A percentile compares a stretch with the other conserved stretches of the same genome.
These are phyloP conservation scores for Natrix natrix DNA, from an alignment of 2,797 vertebrate genomes.

Conservation along the genomic window DNA sequence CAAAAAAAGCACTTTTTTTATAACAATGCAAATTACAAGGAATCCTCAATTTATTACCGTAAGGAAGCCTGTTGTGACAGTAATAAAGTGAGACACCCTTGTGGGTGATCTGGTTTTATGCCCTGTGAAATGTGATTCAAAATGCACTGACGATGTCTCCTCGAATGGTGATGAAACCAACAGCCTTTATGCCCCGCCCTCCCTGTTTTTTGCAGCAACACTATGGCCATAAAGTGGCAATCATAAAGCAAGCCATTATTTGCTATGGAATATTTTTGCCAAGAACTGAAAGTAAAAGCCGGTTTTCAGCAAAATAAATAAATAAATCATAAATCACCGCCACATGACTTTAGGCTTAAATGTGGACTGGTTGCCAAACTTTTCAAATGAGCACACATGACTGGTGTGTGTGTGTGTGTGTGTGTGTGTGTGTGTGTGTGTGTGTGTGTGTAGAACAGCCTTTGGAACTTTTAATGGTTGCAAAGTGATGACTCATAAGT, in stretches of 20 bases:
- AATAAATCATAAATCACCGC: no score
- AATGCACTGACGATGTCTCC: no score
- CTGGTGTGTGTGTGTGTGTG: neutral
- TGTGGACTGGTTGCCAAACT: neutral
- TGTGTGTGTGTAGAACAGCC: neutral
- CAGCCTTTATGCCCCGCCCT: no score
- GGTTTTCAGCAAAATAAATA: neutral
- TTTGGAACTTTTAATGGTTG: neutral
- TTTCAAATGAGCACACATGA: neutral
- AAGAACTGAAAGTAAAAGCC: neutral
- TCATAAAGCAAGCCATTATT: neutral
- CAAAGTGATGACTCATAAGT: neutral
- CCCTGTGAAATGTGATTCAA: neutral
- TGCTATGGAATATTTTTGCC: neutral
- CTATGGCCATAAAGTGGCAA: neutral
- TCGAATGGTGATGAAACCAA: no score
- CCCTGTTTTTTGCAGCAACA: neutral
- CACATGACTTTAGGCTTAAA: neutral
- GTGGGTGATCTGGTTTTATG: neutral
- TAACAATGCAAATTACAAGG: neutral
- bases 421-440: no score
- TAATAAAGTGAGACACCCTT: neutral
- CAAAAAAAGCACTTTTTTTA: neutral
- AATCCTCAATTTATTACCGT: neutral
- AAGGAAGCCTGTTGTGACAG: neutral